Evolutionary conservation across 2,797 vertebrate genomes (phyloP).

Genomic region (Chelon auratus): DNA sequence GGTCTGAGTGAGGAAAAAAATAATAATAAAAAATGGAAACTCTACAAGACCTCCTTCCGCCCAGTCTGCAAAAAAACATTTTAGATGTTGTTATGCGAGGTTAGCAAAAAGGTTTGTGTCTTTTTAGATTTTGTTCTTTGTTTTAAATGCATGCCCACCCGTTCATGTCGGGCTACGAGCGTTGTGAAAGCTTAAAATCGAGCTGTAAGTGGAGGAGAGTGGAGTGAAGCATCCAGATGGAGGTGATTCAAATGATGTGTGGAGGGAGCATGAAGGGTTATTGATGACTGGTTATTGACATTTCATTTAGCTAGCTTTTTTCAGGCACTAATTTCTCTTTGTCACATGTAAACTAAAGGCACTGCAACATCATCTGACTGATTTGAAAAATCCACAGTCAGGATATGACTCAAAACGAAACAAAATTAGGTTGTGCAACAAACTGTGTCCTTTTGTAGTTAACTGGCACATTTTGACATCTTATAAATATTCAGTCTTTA

Average conservation of each 20-base stretch:
- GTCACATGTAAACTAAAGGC: slow-evolving; percentile 22
- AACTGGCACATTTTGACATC: not conserved
- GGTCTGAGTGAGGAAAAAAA: slow-evolving; percentile 11
- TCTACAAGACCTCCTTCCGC: slow-evolving; percentile 7
- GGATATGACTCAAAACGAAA: slow-evolving; percentile 3
- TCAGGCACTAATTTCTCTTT: slow-evolving; percentile 20
- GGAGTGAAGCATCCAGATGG: slow-evolving; percentile 9
- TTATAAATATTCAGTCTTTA: no score
- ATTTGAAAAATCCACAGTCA: slow-evolving; percentile 8
- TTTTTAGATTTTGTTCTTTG: slow-evolving; percentile 2
- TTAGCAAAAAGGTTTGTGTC: not conserved
- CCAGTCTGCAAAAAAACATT: slow-evolving; percentile 15
- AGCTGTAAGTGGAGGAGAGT: slow-evolving; percentile 17
- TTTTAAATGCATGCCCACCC: slow-evolving; percentile 16
- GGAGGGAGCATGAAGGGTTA: slow-evolving; percentile 32
- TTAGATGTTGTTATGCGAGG: slow-evolving; percentile 8
- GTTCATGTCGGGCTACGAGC: slow-evolving; percentile 20
- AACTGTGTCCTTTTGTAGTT: slow-evolving; percentile 9
- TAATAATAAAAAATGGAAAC: slow-evolving; percentile 15
- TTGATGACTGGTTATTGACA: slow-evolving; percentile 52
- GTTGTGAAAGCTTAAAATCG: slow-evolving; percentile 3
- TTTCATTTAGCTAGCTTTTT: slow-evolving; percentile 56
- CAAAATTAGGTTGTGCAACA: slow-evolving; percentile 3
- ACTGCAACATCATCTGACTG: not conserved
- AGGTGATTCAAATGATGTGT: slow-evolving; percentile 23